Conservation (phyloP, 2,888 invertebrate genomes). For the Trissonchulus latispiculum region DNA sequence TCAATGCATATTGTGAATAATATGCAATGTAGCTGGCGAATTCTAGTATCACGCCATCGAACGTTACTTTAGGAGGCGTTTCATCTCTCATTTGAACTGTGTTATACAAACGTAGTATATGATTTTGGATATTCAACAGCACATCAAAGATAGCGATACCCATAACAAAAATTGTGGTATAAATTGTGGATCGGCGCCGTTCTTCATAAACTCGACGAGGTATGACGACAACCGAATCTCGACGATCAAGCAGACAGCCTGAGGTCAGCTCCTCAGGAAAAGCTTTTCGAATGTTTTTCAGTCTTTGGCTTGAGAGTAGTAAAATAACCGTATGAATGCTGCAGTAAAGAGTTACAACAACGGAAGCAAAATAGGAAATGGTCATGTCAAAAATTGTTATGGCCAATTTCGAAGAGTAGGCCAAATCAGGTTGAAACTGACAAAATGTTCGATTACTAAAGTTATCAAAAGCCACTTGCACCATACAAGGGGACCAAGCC, state of each 20-base stretch:
- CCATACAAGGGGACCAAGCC: background rate
- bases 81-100: background rate
- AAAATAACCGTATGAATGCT: background rate
- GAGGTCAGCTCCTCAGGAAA: background rate
- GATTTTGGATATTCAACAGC: background rate
- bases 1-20: background rate
- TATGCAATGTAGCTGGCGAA: background rate
- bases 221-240: background rate
- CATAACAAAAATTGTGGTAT: background rate
- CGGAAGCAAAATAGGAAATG: background rate
- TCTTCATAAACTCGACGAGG: background rate
- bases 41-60: background rate
- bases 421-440: background rate
- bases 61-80: too few species aligned
- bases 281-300: background rate
- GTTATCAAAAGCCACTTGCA: background rate
- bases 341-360: background rate
- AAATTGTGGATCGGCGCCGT: background rate
- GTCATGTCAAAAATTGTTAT: background rate
- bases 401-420: background rate
- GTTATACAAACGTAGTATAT: background rate
- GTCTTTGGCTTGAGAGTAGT: background rate
- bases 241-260: background rate
- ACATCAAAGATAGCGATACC: slow-evolving; percentile 3
- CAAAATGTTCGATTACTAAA: background rate